Percentiles rank a stretch among this genome's conserved stretches.
Evolutionary conservation across 35 echinoderm and acorn worm genomes (phyloP).

Genomic region (Apostichopus californicus): DNA sequence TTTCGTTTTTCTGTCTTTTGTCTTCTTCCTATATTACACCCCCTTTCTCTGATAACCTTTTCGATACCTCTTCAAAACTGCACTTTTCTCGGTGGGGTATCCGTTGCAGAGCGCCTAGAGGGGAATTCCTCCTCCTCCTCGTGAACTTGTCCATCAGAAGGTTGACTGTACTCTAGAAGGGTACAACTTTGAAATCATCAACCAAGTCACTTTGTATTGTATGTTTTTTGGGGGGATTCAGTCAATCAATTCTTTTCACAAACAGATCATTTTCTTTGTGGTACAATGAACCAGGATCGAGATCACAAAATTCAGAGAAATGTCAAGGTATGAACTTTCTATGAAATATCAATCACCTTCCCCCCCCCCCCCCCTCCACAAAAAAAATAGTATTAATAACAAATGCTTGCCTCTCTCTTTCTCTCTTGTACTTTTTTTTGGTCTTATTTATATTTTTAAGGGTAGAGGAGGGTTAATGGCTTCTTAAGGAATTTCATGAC

Average conservation of each 20-base stretch:
- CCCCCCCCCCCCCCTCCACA: too few relatives aligned
- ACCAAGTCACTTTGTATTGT: neutral
- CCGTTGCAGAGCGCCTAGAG: slow-evolving; percentile 7
- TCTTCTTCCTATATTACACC: neutral
- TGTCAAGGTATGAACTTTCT: too few relatives aligned
- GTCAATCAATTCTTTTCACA: slow-evolving; percentile 3
- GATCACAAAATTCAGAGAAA: slow-evolving; percentile 6
- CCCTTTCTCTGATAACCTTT: neutral
- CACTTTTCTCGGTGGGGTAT: slow-evolving; percentile 38
- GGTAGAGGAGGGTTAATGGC: too few relatives aligned
- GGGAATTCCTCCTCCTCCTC: slow-evolving; percentile 8
- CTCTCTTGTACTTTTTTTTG: too few relatives aligned
- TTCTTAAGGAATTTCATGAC: too few relatives aligned
- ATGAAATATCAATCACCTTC: too few relatives aligned
- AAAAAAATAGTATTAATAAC: too few relatives aligned
- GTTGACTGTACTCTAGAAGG: slow-evolving; percentile 14
- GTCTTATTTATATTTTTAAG: too few relatives aligned
- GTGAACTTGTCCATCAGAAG: slow-evolving; percentile 1
- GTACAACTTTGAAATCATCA: slow-evolving; percentile 11
- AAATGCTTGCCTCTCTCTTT: too few relatives aligned
- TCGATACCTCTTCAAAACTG: neutral
- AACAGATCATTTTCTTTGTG: neutral
- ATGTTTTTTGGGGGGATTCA: neutral
- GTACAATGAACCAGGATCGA: slow-evolving; percentile 23
- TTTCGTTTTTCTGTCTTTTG: neutral